Evolutionary conservation across 2,113 vertebrate genomes (phyloP), one percentile per base, ranked within the genome.

Genomic region (Cottus gobio): DNA sequence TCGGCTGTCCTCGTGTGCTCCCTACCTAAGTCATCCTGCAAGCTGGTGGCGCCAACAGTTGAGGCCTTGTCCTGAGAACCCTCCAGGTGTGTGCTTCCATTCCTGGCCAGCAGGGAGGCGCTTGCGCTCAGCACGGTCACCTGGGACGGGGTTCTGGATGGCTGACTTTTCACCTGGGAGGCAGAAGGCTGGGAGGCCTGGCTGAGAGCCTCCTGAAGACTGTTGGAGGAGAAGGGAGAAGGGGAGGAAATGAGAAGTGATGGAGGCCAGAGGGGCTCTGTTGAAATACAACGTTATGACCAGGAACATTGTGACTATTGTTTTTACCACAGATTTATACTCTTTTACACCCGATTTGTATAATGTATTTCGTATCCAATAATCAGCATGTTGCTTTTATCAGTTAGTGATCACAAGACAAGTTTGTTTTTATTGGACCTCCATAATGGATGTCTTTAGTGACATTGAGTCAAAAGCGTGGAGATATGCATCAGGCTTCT

Each of bases 31-130:
- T 97, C 98, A 92, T 98, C 96, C 90, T 98, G 97, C 94, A 99
- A 95, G 95, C 98, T 98, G 97, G 96, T 95, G 87, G 95, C 93
- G 90, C 97, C 97, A 87, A 96, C 96, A 87, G 97, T 97, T 81
- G 97, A 96, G 88, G 97, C 97, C 95, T 95, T 96, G 96, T 97
- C 98, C 96, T 96, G 97, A 95, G 97, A 96, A 44, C 96, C 96
- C 93, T 99, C 98, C 95, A 99, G 96, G 93, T 97, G 97, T 91
- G 95, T 94, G 96, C 98, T 99, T 95, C 97, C 98, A 91, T 97
- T 98, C 97, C 97, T 99, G 97, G 98, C 97, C 98, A 99, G 97
- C 97, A 99, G 97, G 97, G 98, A 98, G 93, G 97, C 92, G 89
- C 97, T 98, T 91, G 97, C 93, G 90, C 97, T 96, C 94, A 97